Conservation (phyloP, 2,888 invertebrate species). For the Tipula confusa region DNA sequence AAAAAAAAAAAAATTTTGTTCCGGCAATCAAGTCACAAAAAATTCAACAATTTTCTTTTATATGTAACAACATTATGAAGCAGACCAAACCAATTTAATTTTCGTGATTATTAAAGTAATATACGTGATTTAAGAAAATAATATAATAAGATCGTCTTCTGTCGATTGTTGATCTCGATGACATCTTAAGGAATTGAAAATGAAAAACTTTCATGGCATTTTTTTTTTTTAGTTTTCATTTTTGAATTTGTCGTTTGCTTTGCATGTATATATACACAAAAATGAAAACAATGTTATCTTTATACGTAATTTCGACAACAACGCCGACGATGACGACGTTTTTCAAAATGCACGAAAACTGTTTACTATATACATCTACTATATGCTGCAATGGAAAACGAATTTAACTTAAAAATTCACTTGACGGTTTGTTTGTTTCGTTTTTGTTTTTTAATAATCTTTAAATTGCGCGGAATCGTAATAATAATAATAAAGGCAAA, state of each 20-base stretch:
- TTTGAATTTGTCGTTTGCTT: too few species aligned
- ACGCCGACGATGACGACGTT: neutral
- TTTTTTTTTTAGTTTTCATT: neutral
- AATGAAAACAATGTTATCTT: neutral
- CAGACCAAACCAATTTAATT: conserved; percentile 25
- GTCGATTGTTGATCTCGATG: conserved; percentile 25
- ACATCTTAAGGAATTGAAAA: neutral
- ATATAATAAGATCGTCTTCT: conserved; percentile 20
- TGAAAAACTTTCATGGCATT: neutral
- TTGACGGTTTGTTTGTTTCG: neutral
- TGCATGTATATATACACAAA: neutral
- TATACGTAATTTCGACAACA: neutral
- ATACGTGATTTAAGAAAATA: conserved; percentile 7
- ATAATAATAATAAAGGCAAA: neutral
- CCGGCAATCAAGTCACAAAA: neutral
- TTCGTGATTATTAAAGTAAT: conserved; percentile 12
- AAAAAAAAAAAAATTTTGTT: neutral
- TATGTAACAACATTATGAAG: neutral
- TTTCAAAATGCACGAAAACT: neutral
- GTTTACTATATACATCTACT: neutral
- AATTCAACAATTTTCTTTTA: neutral
- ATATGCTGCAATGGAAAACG: neutral
- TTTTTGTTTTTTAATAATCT: neutral
- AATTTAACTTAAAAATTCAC: neutral
- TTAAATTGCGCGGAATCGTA: neutral